These are phyloP conservation scores for Chironomus tepperi DNA, from an alignment of 1,140 invertebrate genomes.

Conservation along the genomic window DNA sequence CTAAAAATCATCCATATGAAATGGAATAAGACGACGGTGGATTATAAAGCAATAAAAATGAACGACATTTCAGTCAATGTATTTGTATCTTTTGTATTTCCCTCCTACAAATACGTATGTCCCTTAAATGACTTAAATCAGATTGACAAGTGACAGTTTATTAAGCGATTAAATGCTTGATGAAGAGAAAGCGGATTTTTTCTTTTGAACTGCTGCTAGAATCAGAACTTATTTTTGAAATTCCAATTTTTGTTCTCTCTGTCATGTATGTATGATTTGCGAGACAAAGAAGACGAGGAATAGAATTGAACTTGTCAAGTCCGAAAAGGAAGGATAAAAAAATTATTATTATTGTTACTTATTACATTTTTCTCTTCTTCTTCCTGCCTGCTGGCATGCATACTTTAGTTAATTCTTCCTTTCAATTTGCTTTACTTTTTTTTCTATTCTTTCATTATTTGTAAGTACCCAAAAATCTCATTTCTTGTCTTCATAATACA, in stretches of 20 bases:
- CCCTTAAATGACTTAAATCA: not conserved
- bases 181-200: conserved; percentile 12
- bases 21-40: not conserved
- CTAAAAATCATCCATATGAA: not conserved
- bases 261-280: no score
- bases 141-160: conserved; percentile 12
- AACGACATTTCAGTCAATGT: not conserved
- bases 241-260: no score
- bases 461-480: conserved; percentile 1
- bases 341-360: conserved; percentile 9
- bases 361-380: not conserved
- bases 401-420: no score
- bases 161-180: conserved; percentile 1
- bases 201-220: not conserved
- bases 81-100: not conserved
- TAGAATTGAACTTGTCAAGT: not conserved
- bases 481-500: not conserved
- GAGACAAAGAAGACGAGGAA: no score
- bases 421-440: no score
- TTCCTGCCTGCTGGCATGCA: no score
- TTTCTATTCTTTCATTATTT: no score
- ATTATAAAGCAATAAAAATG: not conserved
- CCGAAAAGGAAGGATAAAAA: conserved; percentile 12
- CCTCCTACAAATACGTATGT: no score
- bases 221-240: not conserved